Evolutionary conservation across 2,888 invertebrate genomes (phyloP), one percentile per base, ranked within the genome.

Genomic region (Lasioglossum vierecki): DNA sequence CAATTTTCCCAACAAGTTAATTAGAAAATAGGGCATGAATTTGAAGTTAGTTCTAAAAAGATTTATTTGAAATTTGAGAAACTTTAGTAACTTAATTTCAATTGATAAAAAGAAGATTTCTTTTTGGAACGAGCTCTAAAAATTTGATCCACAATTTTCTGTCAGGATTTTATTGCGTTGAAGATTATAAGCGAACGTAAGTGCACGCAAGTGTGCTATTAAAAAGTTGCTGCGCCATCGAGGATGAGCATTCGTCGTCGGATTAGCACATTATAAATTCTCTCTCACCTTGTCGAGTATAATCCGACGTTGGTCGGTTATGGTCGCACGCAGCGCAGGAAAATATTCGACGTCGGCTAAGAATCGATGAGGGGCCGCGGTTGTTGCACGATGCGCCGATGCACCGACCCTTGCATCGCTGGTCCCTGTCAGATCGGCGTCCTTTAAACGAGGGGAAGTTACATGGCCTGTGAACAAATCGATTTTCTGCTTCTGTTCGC

Each of bases 401-500:
- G 41, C 76, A 53, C 53, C 53, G 53, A 53, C 73, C 80, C 22
- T 76, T 76, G 76, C 78, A 83, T 79, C 82, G 71, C 80, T 63
- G 63, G 35, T 49, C 41, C 22, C 26, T 53, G 76, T 30, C 74
- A 63, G 26, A 79, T 57, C 72, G 57, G 46, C 82, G 70, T 88
- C 84, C 76, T 83, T 78, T 86, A 86, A 90, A 88, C 86, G 89
- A 70, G 74, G 39, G 63, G 80, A 83, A 80, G 88, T 80, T 90
- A 90, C 88, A 90, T 88, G 90, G 84, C 72, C 86, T 83, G 89
- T 86, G 89, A 89, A 86, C 76, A 75, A 90, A 90, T 90, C 89
- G 90, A 90, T 90, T 90, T 90, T 90, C 90, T 85, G 88, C 78
- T 85, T 87, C 87, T 83, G 71, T 87, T 86, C 89, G 85, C 88